Evolutionary conservation across 2,113 vertebrate species (phyloP).

Genomic region (Tetrax tetrax): DNA sequence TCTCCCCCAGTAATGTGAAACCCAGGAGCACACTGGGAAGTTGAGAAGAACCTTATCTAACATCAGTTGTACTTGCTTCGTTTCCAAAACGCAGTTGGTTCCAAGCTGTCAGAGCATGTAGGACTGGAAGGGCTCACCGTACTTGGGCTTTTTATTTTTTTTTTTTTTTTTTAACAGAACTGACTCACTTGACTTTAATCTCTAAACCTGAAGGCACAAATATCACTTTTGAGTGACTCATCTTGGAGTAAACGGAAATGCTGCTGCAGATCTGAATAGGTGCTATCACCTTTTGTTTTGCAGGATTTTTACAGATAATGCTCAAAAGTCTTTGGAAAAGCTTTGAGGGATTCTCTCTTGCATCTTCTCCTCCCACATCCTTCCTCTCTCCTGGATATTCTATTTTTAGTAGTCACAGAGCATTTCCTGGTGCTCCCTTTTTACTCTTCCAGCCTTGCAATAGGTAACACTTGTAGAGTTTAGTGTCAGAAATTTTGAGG

Average conservation of each 20-base stretch:
- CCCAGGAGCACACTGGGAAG: neutral
- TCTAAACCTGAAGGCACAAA: neutral
- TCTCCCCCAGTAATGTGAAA: neutral
- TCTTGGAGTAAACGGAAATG: rapidly evolving
- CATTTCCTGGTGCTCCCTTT: neutral
- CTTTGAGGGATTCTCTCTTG: neutral
- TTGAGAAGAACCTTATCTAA: neutral
- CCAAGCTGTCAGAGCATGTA: neutral
- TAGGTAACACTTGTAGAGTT: neutral
- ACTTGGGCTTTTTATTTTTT: no score
- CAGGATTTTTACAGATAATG: neutral
- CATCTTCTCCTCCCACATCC: conserved; percentile 18
- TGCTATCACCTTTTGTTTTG: neutral
- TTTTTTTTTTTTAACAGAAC: neutral
- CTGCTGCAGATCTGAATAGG: neutral
- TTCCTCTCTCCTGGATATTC: neutral
- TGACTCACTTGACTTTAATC: neutral
- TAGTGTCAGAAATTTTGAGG: neutral
- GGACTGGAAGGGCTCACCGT: rapidly evolving
- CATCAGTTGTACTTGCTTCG: neutral
- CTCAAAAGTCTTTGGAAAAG: neutral
- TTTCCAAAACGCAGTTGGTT: neutral
- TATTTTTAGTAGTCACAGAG: neutral
- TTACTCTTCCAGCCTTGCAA: neutral
- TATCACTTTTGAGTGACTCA: neutral